Base-by-base conservation (phyloP, 1,140 invertebrate species). In the Atta colombica region DNA sequence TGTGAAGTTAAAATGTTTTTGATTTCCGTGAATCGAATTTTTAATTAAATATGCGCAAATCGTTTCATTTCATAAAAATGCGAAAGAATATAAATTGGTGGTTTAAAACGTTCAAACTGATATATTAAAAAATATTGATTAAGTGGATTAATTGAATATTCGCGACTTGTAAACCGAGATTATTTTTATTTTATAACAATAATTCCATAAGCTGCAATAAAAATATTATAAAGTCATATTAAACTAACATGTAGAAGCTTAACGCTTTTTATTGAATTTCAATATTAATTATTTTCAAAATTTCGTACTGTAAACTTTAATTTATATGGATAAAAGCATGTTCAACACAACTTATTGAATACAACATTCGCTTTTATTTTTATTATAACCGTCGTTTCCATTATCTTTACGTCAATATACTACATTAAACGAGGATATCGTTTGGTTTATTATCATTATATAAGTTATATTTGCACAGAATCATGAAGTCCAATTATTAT, bases 401-500 rank as follows among this genome's bases (percentile, higher is more conserved):
- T 21, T 39, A 31, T 51, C 12, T 53, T 10, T 49, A 61, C 16
- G 31, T 78, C 21, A 63, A 66, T 77, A 65, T 35, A 61, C 1
- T 75, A 61, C 8, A 51, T 49, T 51, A n/a, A 21, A 18, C 55
- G 55, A 60, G 66, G 58, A 60, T 25, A 53, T 58, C 77, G 61
- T 90, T 91, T 85, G 58, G 78, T 87, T 84, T 84, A 74, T 90
- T 86, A 90, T 49, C 39, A 45, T 45, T 45, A 45, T 45, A 45
- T 45, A 45, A 45, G 82, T n/a, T 49, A 69, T 91, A 88, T 91
- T 91, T 91, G 82, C 77, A 88, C 86, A 90, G 82, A 90, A 91
- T 90, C 87, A 86, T 90, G 77, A 78, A 88, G 87, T 88, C 87
- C 89, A 86, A 90, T 90, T 91, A 90, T 90, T 91, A 90, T 88